Base-by-base conservation (phyloP, 2,113 vertebrate genomes). In the Dunckerocampus dactyliophorus region DNA sequence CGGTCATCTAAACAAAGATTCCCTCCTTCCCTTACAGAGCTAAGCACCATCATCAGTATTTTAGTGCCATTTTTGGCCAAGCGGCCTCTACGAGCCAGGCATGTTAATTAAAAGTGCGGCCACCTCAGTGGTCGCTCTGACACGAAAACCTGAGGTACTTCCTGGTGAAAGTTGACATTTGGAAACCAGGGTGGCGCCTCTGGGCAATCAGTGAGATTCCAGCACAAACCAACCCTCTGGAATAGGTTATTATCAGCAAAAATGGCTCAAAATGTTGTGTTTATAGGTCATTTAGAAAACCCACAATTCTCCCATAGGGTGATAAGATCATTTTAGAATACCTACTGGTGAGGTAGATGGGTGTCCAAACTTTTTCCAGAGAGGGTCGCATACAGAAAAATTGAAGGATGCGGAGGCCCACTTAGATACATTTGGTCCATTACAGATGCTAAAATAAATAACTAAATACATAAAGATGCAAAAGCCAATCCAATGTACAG, bases 101-200 rank as follows among this genome's bases (percentile, higher is more conserved):
- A 63, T 64, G 57, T 63, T 80, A 60, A 76, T 79, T 76, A 78
- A 72, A 39, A 71, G 66, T 57, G 63, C 37, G 65, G 59, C 24
- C 53, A 59, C 57, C 55, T 63, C 50, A 60, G 37, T 19, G 37
- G 56, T 21, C 19, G 58, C 65, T 37, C 28, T 34, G 9, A 69
- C 43, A 48, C 43, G 17, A 59, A 69, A 65, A 69, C 52, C n/a
- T 20, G 16, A 58, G 12, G 8, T 52, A 49, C 53, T 72, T 82
- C 28, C 43, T 71, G 67, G 60, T 60, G 61, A 74, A 68, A 75
- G 69, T 67, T 79, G 62, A 75, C 62, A 69, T 72, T 53, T 59
- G 57, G 28, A 46, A 47, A 60, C 63, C 60, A 74, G 7, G 47
- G 46, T 7, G 11, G 60, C n/a, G 49, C 70, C 71, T 75, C 59